phyloP scores from a whole-genome alignment of 2,888 invertebrate species.

The Drosophila limbata region DNA sequence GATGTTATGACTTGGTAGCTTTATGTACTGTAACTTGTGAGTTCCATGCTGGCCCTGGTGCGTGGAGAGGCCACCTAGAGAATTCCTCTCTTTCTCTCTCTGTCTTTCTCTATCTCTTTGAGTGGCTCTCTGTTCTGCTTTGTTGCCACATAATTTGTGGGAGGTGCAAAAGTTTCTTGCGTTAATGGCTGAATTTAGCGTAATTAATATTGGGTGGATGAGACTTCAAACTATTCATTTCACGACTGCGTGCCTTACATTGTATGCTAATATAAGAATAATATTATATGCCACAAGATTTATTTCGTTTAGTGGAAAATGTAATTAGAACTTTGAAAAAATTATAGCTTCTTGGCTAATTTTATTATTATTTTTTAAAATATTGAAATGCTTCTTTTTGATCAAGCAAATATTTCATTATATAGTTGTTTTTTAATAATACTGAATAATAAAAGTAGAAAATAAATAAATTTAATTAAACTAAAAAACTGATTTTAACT shows the following conservation, averaged over 20 bases:
- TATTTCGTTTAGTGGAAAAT: not conserved
- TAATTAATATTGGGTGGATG: slow-evolving; percentile 65
- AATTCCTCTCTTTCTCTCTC: not conserved
- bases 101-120: slow-evolving; percentile 15
- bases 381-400: no score
- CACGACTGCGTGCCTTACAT: slow-evolving; percentile 37
- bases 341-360: no score
- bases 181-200: slow-evolving; percentile 77
- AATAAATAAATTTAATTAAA: no score
- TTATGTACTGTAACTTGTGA: slow-evolving; percentile 50
- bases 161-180: slow-evolving; percentile 78
- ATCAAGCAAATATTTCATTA: no score
- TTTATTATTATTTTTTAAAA: no score
- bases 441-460: no score
- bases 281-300: not conserved
- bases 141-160: slow-evolving; percentile 72
- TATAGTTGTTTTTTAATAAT: no score
- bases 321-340: no score
- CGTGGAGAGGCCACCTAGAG: slow-evolving; percentile 37
- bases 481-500: no score
- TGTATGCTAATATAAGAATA: slow-evolving; percentile 63
- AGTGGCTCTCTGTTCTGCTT: slow-evolving; percentile 62
- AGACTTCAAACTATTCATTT: slow-evolving; percentile 23
- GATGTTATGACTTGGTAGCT: slow-evolving; percentile 69
- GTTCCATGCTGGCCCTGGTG: slow-evolving; percentile 35